Conservation (phyloP, 2,888 invertebrate genomes). For the Melinaea menophilus region DNA sequence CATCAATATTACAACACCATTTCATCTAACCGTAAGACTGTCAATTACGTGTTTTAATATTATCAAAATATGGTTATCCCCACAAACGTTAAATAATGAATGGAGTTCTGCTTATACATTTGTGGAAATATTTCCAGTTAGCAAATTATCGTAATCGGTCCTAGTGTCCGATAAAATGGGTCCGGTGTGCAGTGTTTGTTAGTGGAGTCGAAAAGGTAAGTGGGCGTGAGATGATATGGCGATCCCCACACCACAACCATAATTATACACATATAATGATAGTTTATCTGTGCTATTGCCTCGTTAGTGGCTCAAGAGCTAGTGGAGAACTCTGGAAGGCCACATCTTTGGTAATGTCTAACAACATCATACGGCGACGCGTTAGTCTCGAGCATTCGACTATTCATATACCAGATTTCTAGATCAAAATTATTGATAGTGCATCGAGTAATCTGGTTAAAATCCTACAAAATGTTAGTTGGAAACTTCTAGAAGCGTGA, state of each 20-base stretch:
- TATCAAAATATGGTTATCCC: conserved; percentile 10
- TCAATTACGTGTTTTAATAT: conserved; percentile 13
- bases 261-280: conserved; percentile 62
- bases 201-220: conserved; percentile 69
- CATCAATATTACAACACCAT: conserved; percentile 55
- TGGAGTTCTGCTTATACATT: conserved; percentile 15
- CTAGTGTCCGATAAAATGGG: conserved; percentile 47
- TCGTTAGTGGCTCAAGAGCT: conserved; percentile 46
- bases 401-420: conserved; percentile 57
- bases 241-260: conserved; percentile 72
- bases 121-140: conserved; percentile 28
- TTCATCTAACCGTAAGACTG: conserved; percentile 46
- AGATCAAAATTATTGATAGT: conserved; percentile 36
- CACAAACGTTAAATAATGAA: conserved; percentile 7
- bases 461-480: conserved; percentile 66
- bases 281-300: conserved; percentile 51
- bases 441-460: conserved; percentile 62
- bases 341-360: conserved; percentile 49
- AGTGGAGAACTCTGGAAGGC: conserved; percentile 79
- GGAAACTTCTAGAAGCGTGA: conserved; percentile 74
- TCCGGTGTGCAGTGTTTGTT: conserved; percentile 72
- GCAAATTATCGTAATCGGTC: conserved; percentile 31
- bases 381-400: conserved; percentile 43
- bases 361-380: conserved; percentile 37
- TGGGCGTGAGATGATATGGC: conserved; percentile 73